phyloP scores from a whole-genome alignment of 1,140 invertebrate species.

The Gonioctena quinquepunctata region DNA sequence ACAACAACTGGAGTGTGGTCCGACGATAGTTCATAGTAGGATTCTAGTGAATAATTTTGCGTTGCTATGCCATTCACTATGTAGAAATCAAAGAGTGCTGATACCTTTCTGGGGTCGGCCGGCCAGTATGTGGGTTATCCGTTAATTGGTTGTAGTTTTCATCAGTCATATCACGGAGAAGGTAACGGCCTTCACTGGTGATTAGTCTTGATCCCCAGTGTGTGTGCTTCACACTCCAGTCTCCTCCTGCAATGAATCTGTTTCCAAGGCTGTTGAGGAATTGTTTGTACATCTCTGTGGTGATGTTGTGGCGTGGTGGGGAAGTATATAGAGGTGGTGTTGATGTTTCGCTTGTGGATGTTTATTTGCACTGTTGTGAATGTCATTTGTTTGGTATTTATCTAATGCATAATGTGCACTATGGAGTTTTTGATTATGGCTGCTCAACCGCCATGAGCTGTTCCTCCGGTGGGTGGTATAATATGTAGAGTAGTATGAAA shows the following conservation, averaged over 20 bases:
- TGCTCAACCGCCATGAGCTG: too few species aligned
- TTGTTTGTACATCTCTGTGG: slow-evolving; percentile 31
- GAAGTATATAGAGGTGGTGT: slow-evolving; percentile 47
- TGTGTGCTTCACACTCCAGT: slow-evolving; percentile 56
- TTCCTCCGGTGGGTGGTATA: neutral
- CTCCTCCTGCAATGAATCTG: slow-evolving; percentile 51
- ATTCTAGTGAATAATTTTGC: neutral
- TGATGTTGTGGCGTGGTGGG: slow-evolving; percentile 44
- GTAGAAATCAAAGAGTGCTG: too few species aligned
- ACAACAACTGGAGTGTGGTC: neutral
- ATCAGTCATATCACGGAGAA: slow-evolving; percentile 36
- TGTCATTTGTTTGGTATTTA: slow-evolving; percentile 16
- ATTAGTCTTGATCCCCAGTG: slow-evolving; percentile 52
- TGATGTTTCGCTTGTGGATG: slow-evolving; percentile 25
- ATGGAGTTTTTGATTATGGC: neutral
- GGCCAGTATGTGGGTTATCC: slow-evolving; percentile 55
- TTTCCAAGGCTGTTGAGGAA: slow-evolving; percentile 47
- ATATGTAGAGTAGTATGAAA: neutral
- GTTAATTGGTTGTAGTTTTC: slow-evolving; percentile 34
- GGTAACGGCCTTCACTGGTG: slow-evolving; percentile 40
- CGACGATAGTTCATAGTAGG: neutral
- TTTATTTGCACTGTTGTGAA: slow-evolving; percentile 41
- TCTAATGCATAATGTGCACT: neutral
- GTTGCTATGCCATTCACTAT: too few species aligned
- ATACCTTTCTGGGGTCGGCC: too few species aligned